Conservation (phyloP, 2,888 invertebrate genomes). For the Chelonus formosanus region DNA sequence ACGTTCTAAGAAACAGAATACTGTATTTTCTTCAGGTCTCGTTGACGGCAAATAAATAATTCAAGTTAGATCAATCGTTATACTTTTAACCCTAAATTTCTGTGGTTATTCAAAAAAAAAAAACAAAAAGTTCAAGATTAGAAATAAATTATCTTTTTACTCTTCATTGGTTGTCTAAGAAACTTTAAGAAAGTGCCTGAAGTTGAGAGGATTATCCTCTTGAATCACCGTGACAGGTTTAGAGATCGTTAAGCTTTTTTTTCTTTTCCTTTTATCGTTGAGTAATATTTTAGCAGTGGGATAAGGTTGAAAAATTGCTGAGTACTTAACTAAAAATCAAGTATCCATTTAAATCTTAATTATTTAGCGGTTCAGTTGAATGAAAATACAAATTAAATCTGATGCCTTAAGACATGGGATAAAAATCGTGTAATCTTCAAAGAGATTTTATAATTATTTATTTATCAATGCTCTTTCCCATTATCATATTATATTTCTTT, state of each 20-base stretch:
- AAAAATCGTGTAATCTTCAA: too few species aligned
- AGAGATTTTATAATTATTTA: too few species aligned
- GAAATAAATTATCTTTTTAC: background rate
- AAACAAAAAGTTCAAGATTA: background rate
- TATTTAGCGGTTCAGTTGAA: too few species aligned
- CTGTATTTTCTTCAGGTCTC: conserved; percentile 33
- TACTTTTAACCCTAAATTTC: too few species aligned
- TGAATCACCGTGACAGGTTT: conserved; percentile 23
- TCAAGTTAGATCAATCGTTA: background rate
- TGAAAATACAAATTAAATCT: too few species aligned
- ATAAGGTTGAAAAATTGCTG: conserved; percentile 7
- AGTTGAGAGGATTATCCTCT: conserved; percentile 23
- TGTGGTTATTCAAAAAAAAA: too few species aligned
- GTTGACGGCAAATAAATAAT: conserved; percentile 7
- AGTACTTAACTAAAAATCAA: background rate
- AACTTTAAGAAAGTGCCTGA: conserved; percentile 4
- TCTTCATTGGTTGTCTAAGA: conserved; percentile 1
- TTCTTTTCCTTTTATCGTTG: background rate
- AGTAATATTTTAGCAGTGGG: conserved; percentile 9
- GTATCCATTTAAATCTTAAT: too few species aligned
- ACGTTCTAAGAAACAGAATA: conserved; percentile 49
- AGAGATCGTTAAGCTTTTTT: conserved; percentile 22
- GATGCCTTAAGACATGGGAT: too few species aligned
- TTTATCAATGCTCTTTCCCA: too few species aligned
- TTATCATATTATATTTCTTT: too few species aligned